These are phyloP conservation scores for Gastrophysa polygoni DNA, from an alignment of 2,888 invertebrate species.

Conservation along the genomic window DNA sequence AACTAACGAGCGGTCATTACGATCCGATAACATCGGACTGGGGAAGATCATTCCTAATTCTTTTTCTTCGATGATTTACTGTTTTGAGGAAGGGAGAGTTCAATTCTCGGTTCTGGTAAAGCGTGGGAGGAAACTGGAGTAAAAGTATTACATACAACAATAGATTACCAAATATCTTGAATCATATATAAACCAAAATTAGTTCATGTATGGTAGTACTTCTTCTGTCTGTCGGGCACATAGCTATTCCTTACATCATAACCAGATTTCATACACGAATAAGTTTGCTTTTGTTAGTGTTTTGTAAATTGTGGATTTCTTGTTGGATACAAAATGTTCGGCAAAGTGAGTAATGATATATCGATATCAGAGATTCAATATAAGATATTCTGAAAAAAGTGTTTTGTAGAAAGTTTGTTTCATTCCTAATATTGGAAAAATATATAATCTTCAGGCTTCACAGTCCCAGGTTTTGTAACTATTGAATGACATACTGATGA, in stretches of 20 bases:
- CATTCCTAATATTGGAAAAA: too few relatives aligned
- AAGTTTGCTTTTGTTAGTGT: neutral
- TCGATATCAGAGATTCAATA: too few relatives aligned
- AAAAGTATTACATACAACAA: slow-evolving; percentile 56
- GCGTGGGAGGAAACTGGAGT: slow-evolving; percentile 53
- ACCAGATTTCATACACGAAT: neutral
- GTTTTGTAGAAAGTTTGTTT: too few relatives aligned
- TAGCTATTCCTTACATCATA: neutral
- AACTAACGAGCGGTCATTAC: slow-evolving; percentile 13
- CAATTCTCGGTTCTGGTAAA: slow-evolving; percentile 19
- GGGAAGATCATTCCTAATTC: slow-evolving; percentile 4
- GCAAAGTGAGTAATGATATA: neutral
- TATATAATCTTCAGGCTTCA: too few relatives aligned
- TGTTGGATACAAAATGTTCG: neutral
- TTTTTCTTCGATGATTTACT: slow-evolving; percentile 23
- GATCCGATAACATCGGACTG: slow-evolving; percentile 11
- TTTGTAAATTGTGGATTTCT: neutral
- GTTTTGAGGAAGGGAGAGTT: slow-evolving; percentile 30
- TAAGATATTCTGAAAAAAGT: too few relatives aligned
- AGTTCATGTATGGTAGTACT: slow-evolving; percentile 39
- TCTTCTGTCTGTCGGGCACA: slow-evolving; percentile 37
- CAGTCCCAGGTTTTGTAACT: too few relatives aligned
- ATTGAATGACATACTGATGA: too few relatives aligned
- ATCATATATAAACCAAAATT: slow-evolving; percentile 56
- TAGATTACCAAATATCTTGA: slow-evolving; percentile 54